phyloP scores from a whole-genome alignment of 2,888 invertebrate genomes.

The Gisinianus flammeolus region DNA sequence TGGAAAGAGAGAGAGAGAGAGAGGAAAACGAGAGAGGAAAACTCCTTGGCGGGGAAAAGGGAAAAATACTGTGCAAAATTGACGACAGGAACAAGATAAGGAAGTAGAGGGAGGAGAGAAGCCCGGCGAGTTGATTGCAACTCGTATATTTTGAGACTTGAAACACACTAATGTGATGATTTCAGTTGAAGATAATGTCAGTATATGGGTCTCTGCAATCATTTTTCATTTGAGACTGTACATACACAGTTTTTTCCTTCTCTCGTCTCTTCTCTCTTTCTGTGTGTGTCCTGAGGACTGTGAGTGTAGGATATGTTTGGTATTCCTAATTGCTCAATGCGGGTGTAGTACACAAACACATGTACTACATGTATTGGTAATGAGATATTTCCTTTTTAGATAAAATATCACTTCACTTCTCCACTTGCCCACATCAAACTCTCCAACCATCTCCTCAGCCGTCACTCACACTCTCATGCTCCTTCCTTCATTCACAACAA shows the following conservation, averaged over 20 bases:
- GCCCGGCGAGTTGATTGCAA: slow-evolving; percentile 28
- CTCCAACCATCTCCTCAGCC: not conserved
- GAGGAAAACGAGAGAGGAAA: not conserved
- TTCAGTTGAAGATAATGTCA: slow-evolving; percentile 57
- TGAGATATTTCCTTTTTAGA: slow-evolving; percentile 47
- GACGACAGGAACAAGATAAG: slow-evolving; percentile 31
- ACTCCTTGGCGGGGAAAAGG: slow-evolving; percentile 4
- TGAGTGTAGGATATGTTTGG: not conserved
- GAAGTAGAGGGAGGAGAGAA: slow-evolving; percentile 26
- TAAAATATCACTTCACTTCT: slow-evolving; percentile 36
- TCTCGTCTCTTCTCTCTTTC: slow-evolving; percentile 3
- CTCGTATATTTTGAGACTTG: slow-evolving; percentile 40
- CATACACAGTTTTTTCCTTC: not conserved
- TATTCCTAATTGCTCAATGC: slow-evolving; percentile 38
- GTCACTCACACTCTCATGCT: not conserved
- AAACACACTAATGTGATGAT: slow-evolving; percentile 56
- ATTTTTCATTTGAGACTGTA: slow-evolving; percentile 53
- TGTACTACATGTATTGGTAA: slow-evolving; percentile 30
- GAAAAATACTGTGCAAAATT: slow-evolving; percentile 17
- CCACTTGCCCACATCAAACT: slow-evolving; percentile 36
- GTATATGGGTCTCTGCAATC: slow-evolving; percentile 48
- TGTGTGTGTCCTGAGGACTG: not conserved
- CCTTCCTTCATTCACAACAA: not conserved
- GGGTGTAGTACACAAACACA: slow-evolving; percentile 10
- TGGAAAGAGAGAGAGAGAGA: not conserved